Percentiles rank a stretch among this genome's conserved stretches.
Evolutionary conservation across 2,113 vertebrate species (phyloP).

Genomic region (Leucopternis melanops): DNA sequence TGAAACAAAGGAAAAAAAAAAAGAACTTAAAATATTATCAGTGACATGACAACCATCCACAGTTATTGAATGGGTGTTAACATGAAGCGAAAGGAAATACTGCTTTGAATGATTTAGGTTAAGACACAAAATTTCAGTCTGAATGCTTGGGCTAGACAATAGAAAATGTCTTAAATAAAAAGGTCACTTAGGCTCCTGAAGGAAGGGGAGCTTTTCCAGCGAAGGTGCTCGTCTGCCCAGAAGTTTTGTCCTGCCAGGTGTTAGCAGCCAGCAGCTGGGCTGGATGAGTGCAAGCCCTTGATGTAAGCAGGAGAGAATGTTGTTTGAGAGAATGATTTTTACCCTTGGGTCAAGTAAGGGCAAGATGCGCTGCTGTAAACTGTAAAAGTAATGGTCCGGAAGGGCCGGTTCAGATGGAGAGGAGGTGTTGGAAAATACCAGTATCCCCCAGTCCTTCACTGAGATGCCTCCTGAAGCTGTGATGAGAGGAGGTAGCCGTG

Average conservation of each 20-base stretch:
- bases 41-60: not conserved
- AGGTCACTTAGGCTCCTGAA: not conserved
- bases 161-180: not conserved
- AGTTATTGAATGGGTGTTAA: not conserved
- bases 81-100: not conserved
- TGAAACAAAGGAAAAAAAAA: not conserved
- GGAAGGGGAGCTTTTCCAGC: not conserved
- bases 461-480: not conserved
- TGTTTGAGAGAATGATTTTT: not conserved
- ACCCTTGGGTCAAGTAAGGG: not conserved
- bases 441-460: not conserved
- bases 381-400: not conserved
- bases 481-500: rapidly evolving
- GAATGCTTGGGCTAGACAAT: not conserved
- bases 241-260: not conserved
- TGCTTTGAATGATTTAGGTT: not conserved
- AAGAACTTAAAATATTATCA: not conserved
- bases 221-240: not conserved
- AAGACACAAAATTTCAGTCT: not conserved
- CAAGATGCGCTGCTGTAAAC: not conserved
- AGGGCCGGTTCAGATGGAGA: not conserved
- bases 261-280: not conserved
- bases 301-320: not conserved
- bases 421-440: not conserved
- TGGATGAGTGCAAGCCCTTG: not conserved